These are phyloP conservation scores for Phanerotoma sp. DNA, from an alignment of 2,888 invertebrate genomes.

Conservation along the genomic window DNA sequence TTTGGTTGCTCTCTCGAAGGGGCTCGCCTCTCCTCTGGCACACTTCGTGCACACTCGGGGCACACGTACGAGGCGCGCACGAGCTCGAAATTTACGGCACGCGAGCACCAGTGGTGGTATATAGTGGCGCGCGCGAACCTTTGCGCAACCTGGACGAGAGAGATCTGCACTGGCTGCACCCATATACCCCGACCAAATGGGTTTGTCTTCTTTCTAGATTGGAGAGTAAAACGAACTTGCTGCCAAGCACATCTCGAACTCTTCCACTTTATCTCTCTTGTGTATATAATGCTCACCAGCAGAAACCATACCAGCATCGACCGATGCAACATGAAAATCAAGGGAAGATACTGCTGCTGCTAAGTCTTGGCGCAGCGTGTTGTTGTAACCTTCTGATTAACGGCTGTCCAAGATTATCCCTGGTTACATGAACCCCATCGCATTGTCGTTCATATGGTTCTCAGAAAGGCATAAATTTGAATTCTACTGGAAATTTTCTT, in stretches of 20 bases:
- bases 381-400: slow-evolving; percentile 45
- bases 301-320: no score
- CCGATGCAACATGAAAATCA: no score
- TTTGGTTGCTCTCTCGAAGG: slow-evolving; percentile 29
- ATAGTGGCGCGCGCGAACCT: slow-evolving; percentile 45
- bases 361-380: slow-evolving; percentile 31
- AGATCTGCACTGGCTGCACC: slow-evolving; percentile 31
- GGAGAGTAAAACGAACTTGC: slow-evolving; percentile 15
- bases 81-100: slow-evolving; percentile 58
- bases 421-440: slow-evolving; percentile 29
- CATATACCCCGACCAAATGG: slow-evolving; percentile 37
- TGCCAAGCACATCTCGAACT: not conserved
- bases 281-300: not conserved
- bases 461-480: slow-evolving; percentile 40
- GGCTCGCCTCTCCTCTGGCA: slow-evolving; percentile 46
- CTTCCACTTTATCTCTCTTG: not conserved
- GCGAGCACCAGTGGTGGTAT: slow-evolving; percentile 42
- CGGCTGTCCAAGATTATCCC: slow-evolving; percentile 40
- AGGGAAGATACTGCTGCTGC: slow-evolving; percentile 1
- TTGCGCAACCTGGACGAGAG: slow-evolving; percentile 41
- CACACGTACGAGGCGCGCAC: slow-evolving; percentile 54
- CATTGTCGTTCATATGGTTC: slow-evolving; percentile 38
- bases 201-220: slow-evolving; percentile 5
- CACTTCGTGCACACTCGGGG: slow-evolving; percentile 56
- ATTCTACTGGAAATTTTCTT: slow-evolving; percentile 33